Base-by-base conservation (phyloP, 1,140 invertebrate genomes). In the Diabrotica undecimpunctata region DNA sequence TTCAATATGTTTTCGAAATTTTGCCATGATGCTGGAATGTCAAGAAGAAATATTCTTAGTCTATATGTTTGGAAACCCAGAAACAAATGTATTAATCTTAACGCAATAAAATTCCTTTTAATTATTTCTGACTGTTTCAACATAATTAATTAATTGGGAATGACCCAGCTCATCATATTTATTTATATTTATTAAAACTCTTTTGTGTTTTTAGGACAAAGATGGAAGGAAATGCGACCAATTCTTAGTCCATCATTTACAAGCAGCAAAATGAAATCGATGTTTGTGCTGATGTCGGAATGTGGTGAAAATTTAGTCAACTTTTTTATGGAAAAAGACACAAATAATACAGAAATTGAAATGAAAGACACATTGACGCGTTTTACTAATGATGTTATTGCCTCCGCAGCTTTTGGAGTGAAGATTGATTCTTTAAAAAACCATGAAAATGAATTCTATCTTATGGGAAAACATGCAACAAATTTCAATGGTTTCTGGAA, bases 231-330 rank as follows among this genome's bases (percentile, higher is more conserved):
- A 54, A 71, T 80, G 61, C 66, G 81, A 61, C 69, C 71, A 10
- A 76, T 76, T 5, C 55, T 82, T 6, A 78, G 71, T 54, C 79
- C 80, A 8, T 73, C 77, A 9, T 81, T 81, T 56, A 82, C 80
- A 5, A 69, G 76, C 0, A 74, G 70, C 25, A 81, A 79, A 71
- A 78, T 81, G 73, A 79, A 75, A 54, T 66, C 70, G 9, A 74
- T 79, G 71, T 78, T 78, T 57, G 36, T 70, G 41, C 63, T 80
- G 25, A 72, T 79, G 37, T 25, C 25, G 4, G 25, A 25, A 25
- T 25, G 25, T 25, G 25, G 25, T 4, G 25, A 25, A 25, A 25
- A 74, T 11, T 79, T 76, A 59, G 63, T 70, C 11, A 55, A 74
- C 8, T 70, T 77, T 67, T 76, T 76, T 50, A 6, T 62, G 0